These are phyloP conservation scores for Tenthredo livida DNA, from an alignment of 2,888 invertebrate genomes.

Conservation along the genomic window DNA sequence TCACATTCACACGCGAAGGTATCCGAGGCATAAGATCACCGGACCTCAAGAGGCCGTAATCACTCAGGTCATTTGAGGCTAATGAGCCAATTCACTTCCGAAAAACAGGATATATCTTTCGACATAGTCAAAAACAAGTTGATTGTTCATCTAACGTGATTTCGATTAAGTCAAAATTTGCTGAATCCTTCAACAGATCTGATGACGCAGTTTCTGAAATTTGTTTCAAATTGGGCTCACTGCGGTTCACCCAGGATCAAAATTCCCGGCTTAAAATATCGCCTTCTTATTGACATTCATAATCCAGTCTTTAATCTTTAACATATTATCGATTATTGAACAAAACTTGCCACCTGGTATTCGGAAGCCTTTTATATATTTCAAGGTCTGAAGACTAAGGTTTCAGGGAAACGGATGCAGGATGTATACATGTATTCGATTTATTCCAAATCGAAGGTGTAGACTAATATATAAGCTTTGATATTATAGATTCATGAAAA, in stretches of 20 bases:
- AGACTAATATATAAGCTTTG: neutral
- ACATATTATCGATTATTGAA: slow-evolving; percentile 25
- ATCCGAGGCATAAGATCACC: neutral
- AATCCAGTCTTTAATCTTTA: neutral
- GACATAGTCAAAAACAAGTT: neutral
- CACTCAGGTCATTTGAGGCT: neutral
- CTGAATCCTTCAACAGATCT: neutral
- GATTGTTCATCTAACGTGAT: too few species aligned
- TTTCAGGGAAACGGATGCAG: slow-evolving; percentile 28
- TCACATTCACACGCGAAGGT: too few species aligned
- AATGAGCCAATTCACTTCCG: neutral
- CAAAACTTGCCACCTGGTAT: neutral
- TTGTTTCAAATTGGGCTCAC: neutral
- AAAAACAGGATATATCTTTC: neutral
- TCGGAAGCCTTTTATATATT: slow-evolving; percentile 25
- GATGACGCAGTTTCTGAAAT: neutral
- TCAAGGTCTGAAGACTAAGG: slow-evolving; percentile 19
- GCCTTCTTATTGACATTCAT: neutral
- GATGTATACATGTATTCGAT: slow-evolving; percentile 25
- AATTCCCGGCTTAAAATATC: neutral
- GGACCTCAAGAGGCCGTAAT: neutral
- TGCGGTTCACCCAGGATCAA: neutral
- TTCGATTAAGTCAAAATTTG: neutral
- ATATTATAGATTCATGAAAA: neutral
- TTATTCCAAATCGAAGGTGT: neutral